These are phyloP conservation scores for Trichomalopsis sarcophagae DNA, from an alignment of 1,140 invertebrate genomes.

Conservation along the genomic window DNA sequence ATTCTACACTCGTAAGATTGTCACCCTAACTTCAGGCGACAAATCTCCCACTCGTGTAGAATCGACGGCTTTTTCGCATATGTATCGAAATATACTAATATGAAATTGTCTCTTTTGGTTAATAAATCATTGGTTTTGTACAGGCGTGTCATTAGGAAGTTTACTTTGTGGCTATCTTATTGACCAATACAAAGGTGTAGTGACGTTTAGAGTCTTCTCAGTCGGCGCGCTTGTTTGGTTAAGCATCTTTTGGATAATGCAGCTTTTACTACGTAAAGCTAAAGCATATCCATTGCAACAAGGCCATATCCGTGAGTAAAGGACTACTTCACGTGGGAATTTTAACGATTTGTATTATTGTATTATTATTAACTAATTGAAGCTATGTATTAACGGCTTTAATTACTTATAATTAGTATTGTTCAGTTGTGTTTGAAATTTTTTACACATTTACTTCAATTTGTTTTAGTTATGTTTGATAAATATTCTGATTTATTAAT, in stretches of 20 bases:
- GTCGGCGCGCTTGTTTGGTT: constrained; percentile 79
- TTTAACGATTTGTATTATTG: background rate
- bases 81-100: background rate
- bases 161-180: constrained; percentile 83
- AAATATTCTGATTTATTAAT: background rate
- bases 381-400: too few species aligned
- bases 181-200: constrained; percentile 77
- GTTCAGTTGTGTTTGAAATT: constrained; percentile 38
- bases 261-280: constrained; percentile 72
- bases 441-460: constrained; percentile 28
- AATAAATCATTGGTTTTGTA: constrained; percentile 47
- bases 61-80: too few species aligned
- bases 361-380: too few species aligned
- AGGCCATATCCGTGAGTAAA: constrained; percentile 74
- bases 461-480: background rate
- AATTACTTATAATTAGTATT: constrained; percentile 21
- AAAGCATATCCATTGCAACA: constrained; percentile 67
- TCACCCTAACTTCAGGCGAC: too few species aligned
- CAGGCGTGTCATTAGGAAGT: constrained; percentile 84
- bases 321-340: constrained; percentile 57
- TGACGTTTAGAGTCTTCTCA: constrained; percentile 84
- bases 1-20: too few species aligned
- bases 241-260: constrained; percentile 78
- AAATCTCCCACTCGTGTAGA: too few species aligned
- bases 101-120: background rate